Base-by-base conservation (phyloP, 2,113 vertebrate species). In the Seriola quinqueradiata region DNA sequence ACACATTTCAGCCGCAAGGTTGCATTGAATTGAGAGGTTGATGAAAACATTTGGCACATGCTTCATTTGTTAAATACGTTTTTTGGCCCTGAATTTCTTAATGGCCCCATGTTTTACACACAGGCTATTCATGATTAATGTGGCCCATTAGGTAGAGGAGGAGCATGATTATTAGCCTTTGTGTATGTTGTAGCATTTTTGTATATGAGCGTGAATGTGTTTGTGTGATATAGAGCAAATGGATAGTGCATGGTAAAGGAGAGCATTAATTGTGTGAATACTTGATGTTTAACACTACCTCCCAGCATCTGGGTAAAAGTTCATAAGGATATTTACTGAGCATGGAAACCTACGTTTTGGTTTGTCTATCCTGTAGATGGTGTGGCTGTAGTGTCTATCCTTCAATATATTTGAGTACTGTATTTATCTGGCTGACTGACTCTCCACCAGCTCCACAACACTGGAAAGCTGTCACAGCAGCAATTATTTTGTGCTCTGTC, bases 41-140 rank as follows among this genome's bases (percentile, higher is more conserved):
- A 82, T 71, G 44, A 75, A 84, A 87, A 82, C 75, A 70, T 76
- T 76, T 83, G 75, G 70, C 82, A 75, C 70, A 79, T 68, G 52
- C 78, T 65, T 64, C 65, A 69, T 78, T 69, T 78, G 38, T 89
- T 70, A 70, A 67, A 68, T 38, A 4, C 0, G 5, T 66, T 75
- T 80, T 71, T 70, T 71, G 70, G 75, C 71, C 6, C 16, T 12
- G 67, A 36, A 55, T 61, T 52, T 64, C 11, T 34, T n/a, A 13
- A 64, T 76, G 58, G 65, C 19, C 32, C 23, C 10, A 32, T 70
- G 69, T 81, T 82, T 74, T 65, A 76, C 11, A 67, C 34, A 61
- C n/a, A 55, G 50, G 46, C 52, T 71, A 0, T 12, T 40, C 73
- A 76, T 79, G 60, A 90, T 75, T 83, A 57, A 84, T 85, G 69